Base-by-base conservation (phyloP, 2,888 invertebrate genomes). In the Campaea margaritaria region DNA sequence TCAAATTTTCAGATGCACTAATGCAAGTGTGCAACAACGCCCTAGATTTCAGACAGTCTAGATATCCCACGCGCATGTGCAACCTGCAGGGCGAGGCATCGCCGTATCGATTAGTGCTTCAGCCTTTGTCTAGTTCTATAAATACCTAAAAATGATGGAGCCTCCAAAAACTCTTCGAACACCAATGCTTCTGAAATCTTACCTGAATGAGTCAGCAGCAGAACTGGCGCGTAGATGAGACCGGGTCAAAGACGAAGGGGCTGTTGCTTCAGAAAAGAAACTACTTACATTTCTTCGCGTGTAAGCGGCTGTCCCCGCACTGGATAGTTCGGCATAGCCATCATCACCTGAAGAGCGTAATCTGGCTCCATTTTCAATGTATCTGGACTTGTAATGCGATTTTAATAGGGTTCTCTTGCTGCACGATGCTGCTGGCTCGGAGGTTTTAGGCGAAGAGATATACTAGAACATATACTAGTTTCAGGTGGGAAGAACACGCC, bases 11-110 rank as follows among this genome's bases (percentile, higher is more conserved):
- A 39, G 14, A 41, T 49, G 49, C 49, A 34, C 41, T 13, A 34
- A 38, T 39, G 39, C 49, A 39, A 27, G 31, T 4, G 13, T 14
- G 4, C n/a, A 3, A 9, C 2, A 8, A n/a, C n/a, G 16, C n/a
- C 38, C 15, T 49, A 21, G 15, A 47, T 42, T 8, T 0, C 31
- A 31, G 31, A 9, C 10, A 27, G 3, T 41, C 50, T 41, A 50
- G 16, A 50, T 42, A 13, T 10, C 13, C 31, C n/a, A 21, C 53
- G 54, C 59, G 59, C 59, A 59, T 59, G 59, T 54, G 59, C 59
- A 59, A 50, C 15, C 4, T 50, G 34, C 59, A 59, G 21, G 38
- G 42, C 7, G 28, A 8, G 10, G 13, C 31, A 16, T 45, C 28
- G 34, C 12, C 10, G 15, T 42, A 50, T 50, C 14, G 41, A 50